Conservation (phyloP, 2,113 vertebrate genomes). For the Numenius arquata region DNA sequence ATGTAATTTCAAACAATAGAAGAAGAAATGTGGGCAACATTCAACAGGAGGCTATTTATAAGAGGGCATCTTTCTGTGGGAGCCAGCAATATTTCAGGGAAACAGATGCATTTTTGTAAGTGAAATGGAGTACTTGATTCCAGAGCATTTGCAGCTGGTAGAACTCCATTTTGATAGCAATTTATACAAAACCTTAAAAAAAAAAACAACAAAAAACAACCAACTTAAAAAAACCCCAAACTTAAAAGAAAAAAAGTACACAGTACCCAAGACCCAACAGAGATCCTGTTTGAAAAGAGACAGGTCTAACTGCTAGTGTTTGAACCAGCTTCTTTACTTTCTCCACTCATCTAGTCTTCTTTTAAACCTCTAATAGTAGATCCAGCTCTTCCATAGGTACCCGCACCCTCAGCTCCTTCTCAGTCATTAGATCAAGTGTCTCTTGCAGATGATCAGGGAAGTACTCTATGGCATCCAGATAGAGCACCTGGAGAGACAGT, state of each 20-base stretch:
- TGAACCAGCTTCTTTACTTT: background rate
- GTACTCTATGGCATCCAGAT: slow-evolving; percentile 86
- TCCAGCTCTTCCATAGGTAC: slow-evolving; percentile 91
- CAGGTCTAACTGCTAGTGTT: background rate
- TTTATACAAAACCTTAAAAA: background rate
- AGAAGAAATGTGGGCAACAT: background rate
- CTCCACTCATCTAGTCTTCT: background rate
- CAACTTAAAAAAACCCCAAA: background rate
- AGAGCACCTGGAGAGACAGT: slow-evolving; percentile 75
- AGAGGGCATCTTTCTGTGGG: background rate
- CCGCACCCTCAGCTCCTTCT: slow-evolving; percentile 88
- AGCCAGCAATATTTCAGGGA: background rate
- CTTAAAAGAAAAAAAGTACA: background rate
- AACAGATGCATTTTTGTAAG: background rate
- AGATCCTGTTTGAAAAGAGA: background rate
- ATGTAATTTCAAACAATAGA: background rate
- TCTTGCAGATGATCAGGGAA: slow-evolving; percentile 87
- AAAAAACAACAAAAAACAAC: background rate
- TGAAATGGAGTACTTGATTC: background rate
- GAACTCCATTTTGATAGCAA: background rate
- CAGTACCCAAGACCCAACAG: background rate
- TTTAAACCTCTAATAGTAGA: slow-evolving; percentile 86
- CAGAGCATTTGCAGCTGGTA: background rate
- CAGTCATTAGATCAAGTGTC: slow-evolving; percentile 86
- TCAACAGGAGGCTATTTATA: background rate